Percentiles rank a stretch among this genome's conserved stretches.
These are phyloP conservation scores for Synanceia verrucosa DNA, from an alignment of 2,797 vertebrate species.

Conservation along the genomic window DNA sequence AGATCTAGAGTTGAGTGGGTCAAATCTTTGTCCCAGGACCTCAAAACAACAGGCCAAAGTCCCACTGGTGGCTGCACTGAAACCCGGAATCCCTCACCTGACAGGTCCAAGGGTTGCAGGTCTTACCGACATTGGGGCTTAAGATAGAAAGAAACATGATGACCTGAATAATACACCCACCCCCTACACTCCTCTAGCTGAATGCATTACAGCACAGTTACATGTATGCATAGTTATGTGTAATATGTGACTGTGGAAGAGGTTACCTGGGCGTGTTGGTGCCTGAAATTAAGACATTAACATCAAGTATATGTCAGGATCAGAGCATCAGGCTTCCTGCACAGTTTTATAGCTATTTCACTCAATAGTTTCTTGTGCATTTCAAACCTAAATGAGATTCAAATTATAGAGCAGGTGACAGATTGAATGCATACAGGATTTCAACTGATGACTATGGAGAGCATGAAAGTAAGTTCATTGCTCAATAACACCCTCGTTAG, in stretches of 20 bases:
- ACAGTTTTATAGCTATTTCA: not conserved
- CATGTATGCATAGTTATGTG: not conserved
- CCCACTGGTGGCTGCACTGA: conserved; percentile 39
- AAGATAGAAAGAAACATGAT: conserved; percentile 6
- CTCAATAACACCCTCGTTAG: not conserved
- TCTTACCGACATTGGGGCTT: not conserved
- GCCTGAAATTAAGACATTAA: conserved; percentile 28
- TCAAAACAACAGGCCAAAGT: conserved; percentile 46
- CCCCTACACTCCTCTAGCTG: not conserved
- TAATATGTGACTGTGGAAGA: not conserved
- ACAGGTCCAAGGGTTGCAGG: conserved; percentile 27
- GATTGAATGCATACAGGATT: not conserved
- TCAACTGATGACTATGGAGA: not conserved
- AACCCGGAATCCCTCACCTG: conserved; percentile 14
- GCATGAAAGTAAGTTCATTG: not conserved
- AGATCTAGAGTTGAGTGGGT: not conserved
- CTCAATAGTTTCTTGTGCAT: not conserved
- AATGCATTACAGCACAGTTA: not conserved
- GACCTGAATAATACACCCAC: not conserved
- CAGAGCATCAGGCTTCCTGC: not conserved
- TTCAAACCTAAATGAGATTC: not conserved
- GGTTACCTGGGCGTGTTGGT: conserved; percentile 5
- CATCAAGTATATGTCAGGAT: conserved; percentile 13
- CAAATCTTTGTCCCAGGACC: not conserved
- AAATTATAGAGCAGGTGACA: not conserved